Conservation (phyloP, 2,113 vertebrate genomes). For the Microtus richardsoni region DNA sequence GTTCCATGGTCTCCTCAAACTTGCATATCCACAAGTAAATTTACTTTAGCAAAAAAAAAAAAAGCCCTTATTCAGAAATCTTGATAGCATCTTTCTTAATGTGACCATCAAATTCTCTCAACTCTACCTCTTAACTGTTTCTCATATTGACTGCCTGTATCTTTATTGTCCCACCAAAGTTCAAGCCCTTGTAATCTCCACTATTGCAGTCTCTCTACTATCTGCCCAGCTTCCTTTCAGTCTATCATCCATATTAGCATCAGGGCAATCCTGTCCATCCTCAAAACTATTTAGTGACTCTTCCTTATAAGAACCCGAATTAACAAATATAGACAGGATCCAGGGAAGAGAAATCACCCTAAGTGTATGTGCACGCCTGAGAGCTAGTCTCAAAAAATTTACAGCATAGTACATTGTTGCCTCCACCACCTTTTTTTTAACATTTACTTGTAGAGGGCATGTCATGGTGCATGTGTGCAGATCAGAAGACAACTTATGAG, state of each 20-base stretch:
- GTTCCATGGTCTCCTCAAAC: background rate
- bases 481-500: background rate
- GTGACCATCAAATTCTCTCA: background rate
- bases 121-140: conserved; percentile 31
- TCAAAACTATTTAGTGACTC: conserved; percentile 7
- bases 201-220: background rate
- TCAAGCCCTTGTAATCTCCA: background rate
- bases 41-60: background rate
- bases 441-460: background rate
- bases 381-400: background rate
- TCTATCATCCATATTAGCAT: background rate
- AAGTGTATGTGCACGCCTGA: background rate
- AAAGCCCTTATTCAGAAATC: background rate
- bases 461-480: background rate
- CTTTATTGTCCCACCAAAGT: background rate
- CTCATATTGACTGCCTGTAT: background rate
- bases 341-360: background rate
- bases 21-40: background rate
- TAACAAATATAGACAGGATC: background rate
- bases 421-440: background rate
- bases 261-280: background rate
- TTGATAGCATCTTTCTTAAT: background rate
- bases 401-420: background rate
- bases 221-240: background rate
- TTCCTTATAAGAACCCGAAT: background rate